Percentiles rank a stretch among this genome's conserved stretches.
phyloP scores from a whole-genome alignment of 2,888 invertebrate genomes.

The Brenthis daphne region DNA sequence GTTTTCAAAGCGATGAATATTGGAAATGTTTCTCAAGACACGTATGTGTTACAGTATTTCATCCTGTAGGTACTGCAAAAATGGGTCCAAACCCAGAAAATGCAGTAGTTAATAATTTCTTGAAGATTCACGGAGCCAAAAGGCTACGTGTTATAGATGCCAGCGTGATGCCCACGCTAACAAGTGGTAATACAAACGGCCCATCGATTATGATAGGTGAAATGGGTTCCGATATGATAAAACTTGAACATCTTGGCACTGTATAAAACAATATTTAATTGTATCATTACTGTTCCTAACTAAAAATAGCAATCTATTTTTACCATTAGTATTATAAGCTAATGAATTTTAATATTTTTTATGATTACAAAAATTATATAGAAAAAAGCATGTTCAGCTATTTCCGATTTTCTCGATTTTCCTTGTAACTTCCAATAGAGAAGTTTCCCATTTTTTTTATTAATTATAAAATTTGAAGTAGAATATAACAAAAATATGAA shows the following conservation, averaged over 20 bases:
- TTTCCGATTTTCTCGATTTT: no score
- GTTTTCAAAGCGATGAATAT: slow-evolving; percentile 52
- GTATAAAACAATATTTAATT: not conserved
- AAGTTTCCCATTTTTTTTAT: no score
- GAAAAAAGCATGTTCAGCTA: no score
- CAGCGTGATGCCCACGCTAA: slow-evolving; percentile 89
- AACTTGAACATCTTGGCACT: slow-evolving; percentile 58
- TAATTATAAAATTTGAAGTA: no score
- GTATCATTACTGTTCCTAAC: no score
- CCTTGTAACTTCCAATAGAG: no score
- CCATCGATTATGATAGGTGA: slow-evolving; percentile 91
- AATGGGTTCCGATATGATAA: slow-evolving; percentile 87
- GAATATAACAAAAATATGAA: no score
- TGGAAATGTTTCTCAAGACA: slow-evolving; percentile 75
- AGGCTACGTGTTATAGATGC: slow-evolving; percentile 88
- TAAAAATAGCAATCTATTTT: no score
- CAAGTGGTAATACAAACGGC: slow-evolving; percentile 90
- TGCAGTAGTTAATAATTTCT: slow-evolving; percentile 75
- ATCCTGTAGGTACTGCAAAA: slow-evolving; percentile 85
- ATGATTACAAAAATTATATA: no score
- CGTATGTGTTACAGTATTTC: slow-evolving; percentile 77
- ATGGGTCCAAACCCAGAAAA: slow-evolving; percentile 75
- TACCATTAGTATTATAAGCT: no score
- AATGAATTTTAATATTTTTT: no score
- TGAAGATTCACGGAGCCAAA: slow-evolving; percentile 84